A percentile compares a stretch with the other conserved stretches of the same genome.
Conservation (phyloP, 2,888 invertebrate species). For the Cheilosia soror region DNA sequence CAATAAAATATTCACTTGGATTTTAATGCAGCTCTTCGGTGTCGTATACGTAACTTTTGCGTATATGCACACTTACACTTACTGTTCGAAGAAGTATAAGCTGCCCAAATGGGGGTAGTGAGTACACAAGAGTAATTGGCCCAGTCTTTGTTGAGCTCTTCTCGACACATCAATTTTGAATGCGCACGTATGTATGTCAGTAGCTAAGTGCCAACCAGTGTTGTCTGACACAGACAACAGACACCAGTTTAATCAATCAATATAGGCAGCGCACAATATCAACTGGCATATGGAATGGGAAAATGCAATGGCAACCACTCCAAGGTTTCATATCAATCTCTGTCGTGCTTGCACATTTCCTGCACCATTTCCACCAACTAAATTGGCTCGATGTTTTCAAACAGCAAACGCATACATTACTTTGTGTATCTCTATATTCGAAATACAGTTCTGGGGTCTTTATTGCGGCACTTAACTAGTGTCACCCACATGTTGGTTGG, state of each 20-base stretch:
- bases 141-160: too few relatives aligned
- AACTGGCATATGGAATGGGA: slow-evolving; percentile 30
- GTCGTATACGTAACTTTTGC: slow-evolving; percentile 41
- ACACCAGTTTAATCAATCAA: slow-evolving; percentile 58
- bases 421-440: slow-evolving; percentile 7
- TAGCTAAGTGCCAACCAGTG: slow-evolving; percentile 25
- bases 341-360: slow-evolving; percentile 45
- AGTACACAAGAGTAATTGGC: neutral
- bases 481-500: slow-evolving; percentile 56
- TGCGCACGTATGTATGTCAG: neutral
- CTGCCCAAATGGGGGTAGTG: neutral
- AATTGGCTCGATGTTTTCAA: slow-evolving; percentile 27
- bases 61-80: neutral
- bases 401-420: neutral
- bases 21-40: slow-evolving; percentile 2
- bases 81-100: slow-evolving; percentile 2
- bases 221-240: neutral
- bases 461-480: slow-evolving; percentile 52
- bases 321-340: slow-evolving; percentile 54
- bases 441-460: slow-evolving; percentile 11
- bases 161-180: slow-evolving; percentile 8
- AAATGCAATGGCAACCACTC: slow-evolving; percentile 13
- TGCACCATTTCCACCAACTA: slow-evolving; percentile 15
- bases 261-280: slow-evolving; percentile 9
- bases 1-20: slow-evolving; percentile 56